A percentile compares a stretch with the other conserved stretches of the same genome.
Evolutionary conservation across 23 tunicate genomes (phyloP).

Genomic region (Aplidium turbinatum): DNA sequence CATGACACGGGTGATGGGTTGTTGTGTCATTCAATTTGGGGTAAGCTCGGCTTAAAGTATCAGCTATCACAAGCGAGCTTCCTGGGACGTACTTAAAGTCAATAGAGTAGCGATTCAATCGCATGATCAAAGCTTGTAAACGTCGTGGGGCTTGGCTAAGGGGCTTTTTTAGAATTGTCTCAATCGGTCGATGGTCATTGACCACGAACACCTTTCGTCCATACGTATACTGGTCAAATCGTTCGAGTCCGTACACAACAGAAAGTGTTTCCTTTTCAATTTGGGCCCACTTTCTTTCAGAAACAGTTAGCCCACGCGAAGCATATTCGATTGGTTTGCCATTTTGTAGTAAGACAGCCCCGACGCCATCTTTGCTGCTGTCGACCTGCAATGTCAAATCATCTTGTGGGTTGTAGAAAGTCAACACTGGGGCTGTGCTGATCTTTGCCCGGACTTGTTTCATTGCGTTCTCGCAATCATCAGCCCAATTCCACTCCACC

Average conservation of each 20-base stretch:
- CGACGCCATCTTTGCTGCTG: constrained; percentile 23
- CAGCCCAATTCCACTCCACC: constrained; percentile 10
- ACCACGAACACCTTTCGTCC: constrained; percentile 17
- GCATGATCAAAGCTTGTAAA: constrained; percentile 30
- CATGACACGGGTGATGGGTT: neutral
- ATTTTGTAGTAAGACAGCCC: constrained; percentile 16
- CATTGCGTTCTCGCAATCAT: constrained; percentile 19
- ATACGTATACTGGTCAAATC: constrained; percentile 41
- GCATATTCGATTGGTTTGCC: constrained; percentile 19
- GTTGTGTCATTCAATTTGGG: neutral
- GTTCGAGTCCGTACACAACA: constrained; percentile 29
- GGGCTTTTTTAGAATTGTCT: constrained; percentile 30
- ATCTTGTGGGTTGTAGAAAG: neutral
- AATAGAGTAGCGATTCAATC: constrained; percentile 16
- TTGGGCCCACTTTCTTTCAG: constrained; percentile 27
- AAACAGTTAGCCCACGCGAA: neutral
- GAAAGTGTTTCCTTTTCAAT: constrained; percentile 28
- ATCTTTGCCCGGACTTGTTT: constrained; percentile 6
- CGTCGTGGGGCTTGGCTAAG: constrained; percentile 31
- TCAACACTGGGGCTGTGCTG: neutral
- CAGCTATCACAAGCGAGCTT: constrained; percentile 23
- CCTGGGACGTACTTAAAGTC: constrained; percentile 25
- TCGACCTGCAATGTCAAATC: neutral
- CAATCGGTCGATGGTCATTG: constrained; percentile 33
- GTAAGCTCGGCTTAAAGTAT: constrained; percentile 27